Percentiles rank a stretch among this genome's conserved stretches.
Evolutionary conservation across 2,888 invertebrate genomes (phyloP).

Genomic region (Venusia cambrica): DNA sequence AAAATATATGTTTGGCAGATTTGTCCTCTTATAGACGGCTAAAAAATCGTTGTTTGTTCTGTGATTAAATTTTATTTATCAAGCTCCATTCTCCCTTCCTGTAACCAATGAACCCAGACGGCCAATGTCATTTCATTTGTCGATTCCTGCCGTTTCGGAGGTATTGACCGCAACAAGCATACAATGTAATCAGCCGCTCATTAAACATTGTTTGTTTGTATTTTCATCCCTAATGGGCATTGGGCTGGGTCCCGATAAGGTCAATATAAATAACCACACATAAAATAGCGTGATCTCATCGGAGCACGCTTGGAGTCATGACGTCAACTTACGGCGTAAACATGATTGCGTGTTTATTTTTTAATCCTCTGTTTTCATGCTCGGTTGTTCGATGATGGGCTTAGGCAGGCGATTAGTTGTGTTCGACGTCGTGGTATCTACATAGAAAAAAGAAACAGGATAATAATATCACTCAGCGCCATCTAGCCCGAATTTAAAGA

Average conservation of each 20-base stretch:
- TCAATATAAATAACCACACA: slow-evolving; percentile 37
- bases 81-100: slow-evolving; percentile 1
- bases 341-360: slow-evolving; percentile 45
- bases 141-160: slow-evolving; percentile 11
- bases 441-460: too few relatives aligned
- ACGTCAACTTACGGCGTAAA: slow-evolving; percentile 49
- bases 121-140: slow-evolving; percentile 20
- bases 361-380: slow-evolving; percentile 45
- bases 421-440: too few relatives aligned
- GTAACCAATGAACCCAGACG: slow-evolving; percentile 11
- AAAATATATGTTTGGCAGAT: too few relatives aligned
- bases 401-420: slow-evolving; percentile 15
- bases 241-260: slow-evolving; percentile 42
- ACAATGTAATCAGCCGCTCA: slow-evolving; percentile 14
- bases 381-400: slow-evolving; percentile 20
- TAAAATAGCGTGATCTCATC: slow-evolving; percentile 51
- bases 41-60: too few relatives aligned
- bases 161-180: slow-evolving; percentile 22
- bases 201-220: slow-evolving; percentile 27
- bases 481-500: too few relatives aligned
- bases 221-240: slow-evolving; percentile 37
- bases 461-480: too few relatives aligned
- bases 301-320: slow-evolving; percentile 38
- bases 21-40: too few relatives aligned
- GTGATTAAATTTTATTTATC: background rate